Conservation (phyloP, 1,140 invertebrate genomes). For the Drosophila bocqueti region DNA sequence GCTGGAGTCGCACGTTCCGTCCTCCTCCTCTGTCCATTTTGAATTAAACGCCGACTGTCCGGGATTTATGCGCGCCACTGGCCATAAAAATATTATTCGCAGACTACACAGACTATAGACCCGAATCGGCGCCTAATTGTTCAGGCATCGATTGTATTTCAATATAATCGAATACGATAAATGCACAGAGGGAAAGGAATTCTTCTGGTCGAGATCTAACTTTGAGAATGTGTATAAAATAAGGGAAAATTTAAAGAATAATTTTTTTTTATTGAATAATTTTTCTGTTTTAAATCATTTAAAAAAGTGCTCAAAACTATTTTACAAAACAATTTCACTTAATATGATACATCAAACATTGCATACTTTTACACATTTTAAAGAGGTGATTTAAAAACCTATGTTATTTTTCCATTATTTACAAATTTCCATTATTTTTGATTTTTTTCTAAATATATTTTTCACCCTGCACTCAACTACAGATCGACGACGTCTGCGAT, state of each 20-base stretch:
- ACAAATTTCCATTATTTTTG: no score
- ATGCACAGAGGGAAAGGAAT: conserved; percentile 1
- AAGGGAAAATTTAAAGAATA: no score
- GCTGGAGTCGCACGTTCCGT: conserved; percentile 32
- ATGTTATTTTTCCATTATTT: background rate
- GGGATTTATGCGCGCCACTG: conserved; percentile 66
- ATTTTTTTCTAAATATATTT: background rate
- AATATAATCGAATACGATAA: conserved; percentile 26
- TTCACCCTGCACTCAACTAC: conserved; percentile 9
- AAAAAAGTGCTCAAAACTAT: background rate
- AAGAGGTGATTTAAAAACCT: background rate
- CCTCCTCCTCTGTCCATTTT: conserved; percentile 34
- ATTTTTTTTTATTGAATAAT: no score
- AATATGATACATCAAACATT: background rate
- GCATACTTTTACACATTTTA: background rate
- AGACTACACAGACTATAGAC: conserved; percentile 47
- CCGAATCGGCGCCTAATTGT: conserved; percentile 68
- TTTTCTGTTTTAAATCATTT: no score
- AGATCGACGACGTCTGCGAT: conserved; percentile 26
- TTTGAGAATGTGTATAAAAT: no score
- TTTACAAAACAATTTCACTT: no score
- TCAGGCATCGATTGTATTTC: conserved; percentile 31
- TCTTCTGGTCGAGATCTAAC: background rate
- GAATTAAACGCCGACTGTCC: conserved; percentile 58
- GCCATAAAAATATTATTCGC: conserved; percentile 68